Evolutionary conservation across 2,113 vertebrate genomes (phyloP), one percentile per base, ranked within the genome.

Genomic region (Hyaena hyaena): DNA sequence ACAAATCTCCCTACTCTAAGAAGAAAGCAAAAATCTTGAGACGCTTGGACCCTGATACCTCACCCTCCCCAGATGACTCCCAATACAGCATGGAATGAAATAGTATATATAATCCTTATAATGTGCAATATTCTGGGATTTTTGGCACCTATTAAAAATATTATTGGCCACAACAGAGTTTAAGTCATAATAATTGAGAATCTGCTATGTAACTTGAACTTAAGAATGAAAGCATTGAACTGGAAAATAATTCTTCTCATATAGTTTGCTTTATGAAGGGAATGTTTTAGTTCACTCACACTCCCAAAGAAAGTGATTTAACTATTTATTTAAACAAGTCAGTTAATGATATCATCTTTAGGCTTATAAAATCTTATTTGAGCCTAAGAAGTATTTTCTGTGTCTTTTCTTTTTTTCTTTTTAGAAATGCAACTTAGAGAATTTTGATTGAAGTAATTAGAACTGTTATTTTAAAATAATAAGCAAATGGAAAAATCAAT

Each of bases 171-270:
- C 33, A 79, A 79, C 35, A 96, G 55, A 91, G 45, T 92, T 83
- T 68, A 90, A 84, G 26, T 76, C 65, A 92, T 84, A 97, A 92
- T 93, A 89, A 69, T 21, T 81, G 87, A 96, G 17, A 21, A 43
- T 68, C 45, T 55, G 33, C 89, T 96, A 77, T 76, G 53, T 69
- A 95, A 90, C 80, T 28, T 90, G 74, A 92, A 80, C 6, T 73
- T 92, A 61, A 84, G 19, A 96, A 84, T 87, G 21, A 88, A 92
- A 66, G 3, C 33, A 81, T 5, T 94, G 55, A 88, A 53, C 24
- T 88, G 53, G n/a, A 94, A 61, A 73, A 43, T 26, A 61, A 61
- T 61, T 91, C 10, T 90, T 79, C 11, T 71, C 50, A 66, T 14
- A 17, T 33, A 69, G 26, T 81, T 96, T 96, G 74, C 61, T 96